Conservation (phyloP, 2,797 vertebrate genomes). For the Xenops minutus region DNA sequence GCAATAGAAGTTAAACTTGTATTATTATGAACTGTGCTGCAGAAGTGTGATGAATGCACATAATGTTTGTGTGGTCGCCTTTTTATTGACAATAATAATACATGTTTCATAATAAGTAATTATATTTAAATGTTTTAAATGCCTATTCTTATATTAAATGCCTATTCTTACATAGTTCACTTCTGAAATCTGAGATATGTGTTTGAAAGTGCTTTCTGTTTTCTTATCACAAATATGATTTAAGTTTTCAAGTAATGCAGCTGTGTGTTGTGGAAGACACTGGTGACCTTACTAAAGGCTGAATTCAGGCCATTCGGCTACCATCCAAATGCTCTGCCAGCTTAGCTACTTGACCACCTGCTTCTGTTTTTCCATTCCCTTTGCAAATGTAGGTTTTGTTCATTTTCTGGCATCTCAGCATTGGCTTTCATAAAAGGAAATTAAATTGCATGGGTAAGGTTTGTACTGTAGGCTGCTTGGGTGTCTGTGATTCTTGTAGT, state of each 20-base stretch:
- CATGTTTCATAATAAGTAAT: neutral
- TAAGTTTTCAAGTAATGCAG: conserved; percentile 10
- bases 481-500: neutral
- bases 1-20: neutral
- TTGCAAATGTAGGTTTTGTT: conserved; percentile 62
- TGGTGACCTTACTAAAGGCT: conserved; percentile 38
- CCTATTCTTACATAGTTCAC: neutral
- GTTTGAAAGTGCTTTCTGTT: neutral
- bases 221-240: neutral
- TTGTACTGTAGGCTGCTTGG: neutral
- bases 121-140: neutral
- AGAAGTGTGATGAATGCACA: neutral
- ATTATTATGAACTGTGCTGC: neutral
- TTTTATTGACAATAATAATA: neutral
- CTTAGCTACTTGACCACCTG: conserved; percentile 68
- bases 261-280: neutral
- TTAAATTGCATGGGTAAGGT: neutral
- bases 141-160: neutral
- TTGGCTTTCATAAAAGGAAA: neutral
- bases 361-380: conserved; percentile 67
- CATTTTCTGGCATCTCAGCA: conserved; percentile 12
- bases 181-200: neutral
- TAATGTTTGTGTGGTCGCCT: neutral
- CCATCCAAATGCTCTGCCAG: conserved; percentile 51
- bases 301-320: conserved; percentile 55